Conservation (phyloP, 2,888 invertebrate genomes). For the Agriopis aurantiaria region DNA sequence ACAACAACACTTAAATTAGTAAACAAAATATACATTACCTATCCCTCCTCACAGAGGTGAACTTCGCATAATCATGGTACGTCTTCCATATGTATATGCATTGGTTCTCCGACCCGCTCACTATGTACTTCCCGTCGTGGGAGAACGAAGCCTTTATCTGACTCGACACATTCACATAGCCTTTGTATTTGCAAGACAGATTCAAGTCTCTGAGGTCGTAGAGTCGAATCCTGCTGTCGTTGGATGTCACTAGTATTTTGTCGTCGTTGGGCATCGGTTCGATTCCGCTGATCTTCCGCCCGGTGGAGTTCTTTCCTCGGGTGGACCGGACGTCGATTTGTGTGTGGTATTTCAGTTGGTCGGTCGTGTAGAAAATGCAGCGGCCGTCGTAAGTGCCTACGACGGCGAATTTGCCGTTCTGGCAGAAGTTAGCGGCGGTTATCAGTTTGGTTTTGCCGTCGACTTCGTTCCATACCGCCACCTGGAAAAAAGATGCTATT, state of each 20-base stretch:
- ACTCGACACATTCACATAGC: conserved; percentile 96
- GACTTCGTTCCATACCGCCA: conserved; percentile 98
- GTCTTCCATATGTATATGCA: conserved; percentile 99
- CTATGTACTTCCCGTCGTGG: conserved; percentile 98
- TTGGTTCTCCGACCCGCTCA: conserved; percentile 98
- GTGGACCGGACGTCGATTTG: conserved; percentile 98
- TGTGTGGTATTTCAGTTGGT: conserved; percentile 99
- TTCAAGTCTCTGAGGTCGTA: conserved; percentile 98
- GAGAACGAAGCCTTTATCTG: conserved; percentile 99
- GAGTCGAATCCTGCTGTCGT: conserved; percentile 97
- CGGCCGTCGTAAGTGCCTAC: conserved; percentile 99
- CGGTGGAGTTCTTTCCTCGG: conserved; percentile 97
- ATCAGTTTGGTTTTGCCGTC: conserved; percentile 97
- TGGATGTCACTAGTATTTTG: conserved; percentile 98
- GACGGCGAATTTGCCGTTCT: conserved; percentile 99
- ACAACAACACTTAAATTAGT: too few species aligned
- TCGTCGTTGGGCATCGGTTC: conserved; percentile 98
- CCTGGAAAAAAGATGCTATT: conserved; percentile 72
- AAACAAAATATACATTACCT: neutral
- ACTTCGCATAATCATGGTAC: conserved; percentile 97
- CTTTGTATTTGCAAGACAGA: conserved; percentile 97
- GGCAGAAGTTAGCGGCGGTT: conserved; percentile 98
- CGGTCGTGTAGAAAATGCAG: conserved; percentile 99
- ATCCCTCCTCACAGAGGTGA: conserved; percentile 96
- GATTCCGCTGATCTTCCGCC: conserved; percentile 98